Conservation (phyloP, 2,888 invertebrate species). For the Tinea trinotella region DNA sequence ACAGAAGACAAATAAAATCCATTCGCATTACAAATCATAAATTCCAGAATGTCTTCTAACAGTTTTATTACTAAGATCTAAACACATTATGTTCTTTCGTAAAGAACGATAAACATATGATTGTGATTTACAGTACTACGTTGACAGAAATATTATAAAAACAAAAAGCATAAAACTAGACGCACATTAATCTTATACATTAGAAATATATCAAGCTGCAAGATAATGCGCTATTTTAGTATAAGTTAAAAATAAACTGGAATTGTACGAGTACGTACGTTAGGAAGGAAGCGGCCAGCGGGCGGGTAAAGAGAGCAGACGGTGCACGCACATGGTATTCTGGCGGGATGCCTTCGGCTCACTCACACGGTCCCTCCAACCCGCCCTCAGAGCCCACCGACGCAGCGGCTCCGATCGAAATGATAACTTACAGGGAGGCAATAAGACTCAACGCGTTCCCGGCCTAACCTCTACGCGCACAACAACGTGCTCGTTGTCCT, state of each 20-base stretch:
- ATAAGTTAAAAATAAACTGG: slow-evolving; percentile 34
- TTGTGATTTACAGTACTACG: slow-evolving; percentile 1
- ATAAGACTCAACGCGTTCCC: slow-evolving; percentile 53
- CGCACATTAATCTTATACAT: slow-evolving; percentile 1
- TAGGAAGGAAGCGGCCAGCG: slow-evolving; percentile 29
- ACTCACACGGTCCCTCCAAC: neutral
- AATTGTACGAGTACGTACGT: slow-evolving; percentile 14
- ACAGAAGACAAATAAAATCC: neutral
- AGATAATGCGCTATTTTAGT: slow-evolving; percentile 17
- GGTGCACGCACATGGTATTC: slow-evolving; percentile 31
- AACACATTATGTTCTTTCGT: neutral
- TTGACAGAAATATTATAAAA: slow-evolving; percentile 9
- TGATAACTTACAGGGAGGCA: slow-evolving; percentile 39
- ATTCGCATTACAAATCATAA: neutral
- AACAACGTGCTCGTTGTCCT: slow-evolving; percentile 66
- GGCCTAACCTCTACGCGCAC: slow-evolving; percentile 41
- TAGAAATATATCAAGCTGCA: neutral
- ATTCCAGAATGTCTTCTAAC: neutral
- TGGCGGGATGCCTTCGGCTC: slow-evolving; percentile 5
- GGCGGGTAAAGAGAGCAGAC: slow-evolving; percentile 21
- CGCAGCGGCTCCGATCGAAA: slow-evolving; percentile 28
- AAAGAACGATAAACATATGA: slow-evolving; percentile 11
- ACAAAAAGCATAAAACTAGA: slow-evolving; percentile 8
- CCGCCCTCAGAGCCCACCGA: neutral
- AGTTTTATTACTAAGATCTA: neutral